phyloP scores from a whole-genome alignment of 2,888 invertebrate genomes.

The Chrysina gloriosa region DNA sequence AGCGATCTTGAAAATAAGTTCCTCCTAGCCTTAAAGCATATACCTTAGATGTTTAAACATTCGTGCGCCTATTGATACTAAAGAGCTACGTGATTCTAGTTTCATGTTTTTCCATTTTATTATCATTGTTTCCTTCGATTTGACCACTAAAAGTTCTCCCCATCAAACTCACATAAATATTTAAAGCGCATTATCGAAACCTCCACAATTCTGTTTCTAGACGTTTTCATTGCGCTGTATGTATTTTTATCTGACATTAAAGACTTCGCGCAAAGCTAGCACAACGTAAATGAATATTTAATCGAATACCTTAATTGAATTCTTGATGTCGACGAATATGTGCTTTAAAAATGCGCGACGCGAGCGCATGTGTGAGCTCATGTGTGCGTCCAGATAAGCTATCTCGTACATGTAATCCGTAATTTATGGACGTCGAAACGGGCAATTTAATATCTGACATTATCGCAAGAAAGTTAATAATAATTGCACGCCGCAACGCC shows the following conservation, averaged over 20 bases:
- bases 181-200: too few species aligned
- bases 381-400: constrained; percentile 15
- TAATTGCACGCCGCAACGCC: constrained; percentile 16
- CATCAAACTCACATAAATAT: too few species aligned
- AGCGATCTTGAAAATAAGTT: too few species aligned
- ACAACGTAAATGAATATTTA: constrained; percentile 24
- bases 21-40: too few species aligned
- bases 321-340: constrained; percentile 9
- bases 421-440: constrained; percentile 30
- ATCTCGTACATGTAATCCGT: constrained; percentile 14
- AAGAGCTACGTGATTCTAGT: too few species aligned
- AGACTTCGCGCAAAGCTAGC: constrained; percentile 4
- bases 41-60: too few species aligned
- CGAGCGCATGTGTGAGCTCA: background rate
- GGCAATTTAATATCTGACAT: constrained; percentile 34
- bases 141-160: too few species aligned
- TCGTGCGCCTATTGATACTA: too few species aligned
- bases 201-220: too few species aligned
- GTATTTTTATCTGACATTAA: constrained; percentile 10
- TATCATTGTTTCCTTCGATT: too few species aligned
- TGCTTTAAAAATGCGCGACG: background rate
- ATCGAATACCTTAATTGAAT: constrained; percentile 24
- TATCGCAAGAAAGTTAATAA: constrained; percentile 28
- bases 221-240: background rate
- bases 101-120: too few species aligned